These are phyloP conservation scores for Phyllotreta cruciferae DNA, from an alignment of 2,888 invertebrate genomes.

Conservation along the genomic window DNA sequence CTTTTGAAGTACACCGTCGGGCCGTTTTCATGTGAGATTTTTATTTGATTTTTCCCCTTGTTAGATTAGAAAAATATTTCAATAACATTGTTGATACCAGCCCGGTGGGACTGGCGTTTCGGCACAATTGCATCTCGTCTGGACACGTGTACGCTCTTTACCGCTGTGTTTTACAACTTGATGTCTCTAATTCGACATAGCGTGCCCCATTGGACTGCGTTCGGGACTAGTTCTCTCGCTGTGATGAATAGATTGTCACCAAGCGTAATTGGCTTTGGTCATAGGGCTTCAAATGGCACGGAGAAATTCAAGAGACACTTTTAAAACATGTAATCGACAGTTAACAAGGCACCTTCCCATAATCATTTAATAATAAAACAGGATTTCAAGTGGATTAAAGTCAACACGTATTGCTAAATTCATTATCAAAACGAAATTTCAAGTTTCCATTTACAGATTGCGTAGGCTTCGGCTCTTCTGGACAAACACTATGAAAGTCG, in stretches of 20 bases:
- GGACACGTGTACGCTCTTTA: conserved; percentile 50
- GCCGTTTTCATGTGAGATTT: conserved; percentile 40
- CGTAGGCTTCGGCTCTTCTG: conserved; percentile 40
- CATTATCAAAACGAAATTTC: background rate
- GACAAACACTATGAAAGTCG: conserved; percentile 29
- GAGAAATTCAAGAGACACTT: conserved; percentile 58
- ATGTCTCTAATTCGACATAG: conserved; percentile 46
- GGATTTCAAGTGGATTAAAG: conserved; percentile 3
- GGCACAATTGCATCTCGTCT: conserved; percentile 43
- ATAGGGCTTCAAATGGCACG: conserved; percentile 55
- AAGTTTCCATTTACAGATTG: conserved; percentile 8
- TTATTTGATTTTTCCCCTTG: conserved; percentile 47
- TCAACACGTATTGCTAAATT: background rate
- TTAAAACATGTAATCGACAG: conserved; percentile 47
- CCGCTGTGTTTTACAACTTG: conserved; percentile 48
- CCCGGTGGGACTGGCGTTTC: conserved; percentile 45
- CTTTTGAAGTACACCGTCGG: conserved; percentile 31
- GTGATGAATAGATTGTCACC: conserved; percentile 52
- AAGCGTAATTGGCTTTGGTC: conserved; percentile 53
- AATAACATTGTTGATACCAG: conserved; percentile 53
- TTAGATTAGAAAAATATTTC: conserved; percentile 49
- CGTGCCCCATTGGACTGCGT: conserved; percentile 38
- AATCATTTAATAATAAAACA: conserved; percentile 22
- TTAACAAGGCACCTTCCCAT: conserved; percentile 27
- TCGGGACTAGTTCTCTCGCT: conserved; percentile 37